phyloP scores from a whole-genome alignment of 1,140 invertebrate species.

The Drosophila fuyamai region DNA sequence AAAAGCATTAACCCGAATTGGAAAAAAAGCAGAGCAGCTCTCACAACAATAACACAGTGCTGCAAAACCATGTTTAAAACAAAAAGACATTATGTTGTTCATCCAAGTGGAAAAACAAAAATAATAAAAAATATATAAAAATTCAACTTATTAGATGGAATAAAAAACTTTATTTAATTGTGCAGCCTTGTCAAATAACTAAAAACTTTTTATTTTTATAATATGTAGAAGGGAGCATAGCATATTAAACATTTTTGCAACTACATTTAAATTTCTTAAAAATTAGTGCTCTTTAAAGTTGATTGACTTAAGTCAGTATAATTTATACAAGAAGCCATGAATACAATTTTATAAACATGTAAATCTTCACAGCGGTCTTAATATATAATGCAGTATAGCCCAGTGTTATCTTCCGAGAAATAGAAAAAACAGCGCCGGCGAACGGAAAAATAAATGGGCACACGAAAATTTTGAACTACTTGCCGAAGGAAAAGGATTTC shows the following conservation, averaged over 20 bases:
- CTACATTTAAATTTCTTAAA: too few species aligned
- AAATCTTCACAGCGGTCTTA: too few species aligned
- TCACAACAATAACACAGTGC: conserved; percentile 25
- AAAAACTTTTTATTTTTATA: too few species aligned
- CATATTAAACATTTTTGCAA: too few species aligned
- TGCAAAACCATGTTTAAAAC: not conserved
- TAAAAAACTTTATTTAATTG: too few species aligned
- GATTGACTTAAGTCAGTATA: too few species aligned
- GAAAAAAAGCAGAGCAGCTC: conserved; percentile 27
- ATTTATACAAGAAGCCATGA: too few species aligned
- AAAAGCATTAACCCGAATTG: conserved; percentile 82
- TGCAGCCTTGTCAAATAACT: too few species aligned
- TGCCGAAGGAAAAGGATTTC: conserved; percentile 29
- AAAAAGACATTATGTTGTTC: not conserved
- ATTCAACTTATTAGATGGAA: too few species aligned
- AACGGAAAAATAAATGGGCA: conserved; percentile 49
- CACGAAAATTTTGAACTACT: conserved; percentile 56
- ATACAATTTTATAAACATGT: not conserved
- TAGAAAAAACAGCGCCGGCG: conserved; percentile 17
- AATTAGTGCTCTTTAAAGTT: too few species aligned
- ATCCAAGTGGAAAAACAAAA: not conserved
- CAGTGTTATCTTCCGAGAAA: conserved; percentile 19
- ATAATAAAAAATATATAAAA: not conserved
- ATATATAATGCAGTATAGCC: not conserved
- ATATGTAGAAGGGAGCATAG: too few species aligned